A percentile compares a stretch with the other conserved stretches of the same genome.
These are phyloP conservation scores for Morinoia aosen DNA, from an alignment of 2,888 invertebrate species.

Conservation along the genomic window DNA sequence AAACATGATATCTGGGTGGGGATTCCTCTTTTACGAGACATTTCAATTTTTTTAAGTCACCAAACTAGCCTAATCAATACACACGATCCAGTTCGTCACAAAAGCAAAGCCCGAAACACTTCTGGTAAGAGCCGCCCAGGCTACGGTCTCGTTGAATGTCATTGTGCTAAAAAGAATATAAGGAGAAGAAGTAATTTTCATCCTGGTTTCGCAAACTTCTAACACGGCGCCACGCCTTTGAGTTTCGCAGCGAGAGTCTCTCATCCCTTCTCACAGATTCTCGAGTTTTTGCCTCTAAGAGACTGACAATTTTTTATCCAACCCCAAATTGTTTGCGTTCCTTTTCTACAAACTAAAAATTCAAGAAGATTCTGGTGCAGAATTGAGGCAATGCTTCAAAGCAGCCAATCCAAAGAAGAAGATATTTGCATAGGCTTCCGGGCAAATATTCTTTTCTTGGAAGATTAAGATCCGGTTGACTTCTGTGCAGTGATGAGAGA, in stretches of 20 bases:
- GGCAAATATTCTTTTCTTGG: constrained; percentile 7
- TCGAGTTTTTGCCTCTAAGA: not conserved
- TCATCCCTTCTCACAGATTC: not conserved
- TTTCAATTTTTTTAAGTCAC: too few relatives aligned
- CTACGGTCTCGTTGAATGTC: not conserved
- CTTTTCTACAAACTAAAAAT: not conserved
- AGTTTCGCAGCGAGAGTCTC: not conserved
- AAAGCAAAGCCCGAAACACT: too few relatives aligned
- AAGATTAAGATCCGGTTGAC: not conserved
- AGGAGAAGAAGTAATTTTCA: not conserved
- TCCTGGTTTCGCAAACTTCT: not conserved
- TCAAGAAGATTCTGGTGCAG: not conserved
- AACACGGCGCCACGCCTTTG: not conserved
- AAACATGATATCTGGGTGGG: too few relatives aligned
- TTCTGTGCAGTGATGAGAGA: not conserved
- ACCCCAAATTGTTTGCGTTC: not conserved
- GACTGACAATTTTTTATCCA: not conserved
- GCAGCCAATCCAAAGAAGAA: constrained; percentile 21
- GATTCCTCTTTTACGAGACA: too few relatives aligned
- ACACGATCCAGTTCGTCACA: too few relatives aligned
- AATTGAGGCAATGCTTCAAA: constrained; percentile 25
- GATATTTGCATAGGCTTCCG: constrained; percentile 4
- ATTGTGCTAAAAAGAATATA: not conserved
- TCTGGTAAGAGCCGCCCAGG: too few relatives aligned
- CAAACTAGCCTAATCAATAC: too few relatives aligned